Base-by-base conservation (phyloP, 2,888 invertebrate species). In the Branchipolynoe longqiensis region DNA sequence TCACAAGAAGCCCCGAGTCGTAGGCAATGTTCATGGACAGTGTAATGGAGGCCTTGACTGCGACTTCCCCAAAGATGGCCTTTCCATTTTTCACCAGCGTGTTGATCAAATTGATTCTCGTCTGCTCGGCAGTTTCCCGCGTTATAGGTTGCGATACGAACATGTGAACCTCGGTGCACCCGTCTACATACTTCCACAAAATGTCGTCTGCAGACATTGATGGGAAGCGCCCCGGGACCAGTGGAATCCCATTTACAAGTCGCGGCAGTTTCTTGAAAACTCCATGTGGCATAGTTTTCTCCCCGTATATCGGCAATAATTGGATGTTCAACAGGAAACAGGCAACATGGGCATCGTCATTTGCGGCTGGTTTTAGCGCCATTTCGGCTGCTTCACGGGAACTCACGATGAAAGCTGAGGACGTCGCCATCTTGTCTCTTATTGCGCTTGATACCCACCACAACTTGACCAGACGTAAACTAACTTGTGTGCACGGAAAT, bases 161-260 rank as follows among this genome's bases (percentile, higher is more conserved):
- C 6, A 90, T 91, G 82, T 91, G 90, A 12, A 64, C 31, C 36
- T 89, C 89, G 69, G 89, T 88, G n/a, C 90, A 89, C 14, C 92
- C 92, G 87, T 92, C 92, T 14, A 92, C 87, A 84, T 91, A 91
- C 48, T 90, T 89, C 92, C 92, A 92, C 36, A 89, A 88, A 84
- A 92, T 92, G 36, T 88, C 87, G 33, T 88, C 85, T 22, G 91
- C 81, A 85, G 92, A 90, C 18, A 90, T 90, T 18, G 89, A 88
- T 6, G 90, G 89, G 89, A 92, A 90, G 25, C 90, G 85, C 33
- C 92, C 92, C 1, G 92, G 91, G 2, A 92, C 92, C 0, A 92
- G 89, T 1, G 92, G 92, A 84, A 92, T 92, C 22, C 91, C 92
- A 84, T 92, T 92, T 31, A 92, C 89, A 14, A 92, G 88, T 25